Conservation (phyloP, 2,797 vertebrate species). For the Crenichthys baileyi region DNA sequence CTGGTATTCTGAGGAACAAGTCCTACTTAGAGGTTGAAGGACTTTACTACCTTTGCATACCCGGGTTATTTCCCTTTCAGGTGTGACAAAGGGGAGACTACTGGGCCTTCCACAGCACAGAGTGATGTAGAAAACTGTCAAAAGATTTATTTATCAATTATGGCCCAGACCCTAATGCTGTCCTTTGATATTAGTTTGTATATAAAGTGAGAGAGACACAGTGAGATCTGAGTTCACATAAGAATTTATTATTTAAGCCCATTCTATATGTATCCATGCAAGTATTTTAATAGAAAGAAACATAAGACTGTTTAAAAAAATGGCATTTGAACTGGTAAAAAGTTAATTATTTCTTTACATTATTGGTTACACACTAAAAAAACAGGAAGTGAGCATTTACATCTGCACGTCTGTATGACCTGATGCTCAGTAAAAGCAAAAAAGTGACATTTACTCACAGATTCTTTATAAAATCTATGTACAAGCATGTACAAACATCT, state of each 20-base stretch:
- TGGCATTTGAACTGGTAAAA: not conserved
- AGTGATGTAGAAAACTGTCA: not conserved
- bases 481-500: slow-evolving; percentile 26
- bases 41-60: not conserved
- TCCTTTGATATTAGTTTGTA: not conserved
- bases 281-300: not conserved
- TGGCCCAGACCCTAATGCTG: not conserved
- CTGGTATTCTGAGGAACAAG: not conserved
- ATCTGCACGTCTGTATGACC: not conserved
- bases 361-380: not conserved
- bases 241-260: not conserved
- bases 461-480: not conserved
- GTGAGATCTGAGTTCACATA: not conserved
- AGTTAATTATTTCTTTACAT: not conserved
- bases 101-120: too few relatives aligned
- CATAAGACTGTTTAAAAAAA: not conserved
- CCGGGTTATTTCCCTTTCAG: not conserved
- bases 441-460: not conserved
- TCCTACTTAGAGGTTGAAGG: not conserved
- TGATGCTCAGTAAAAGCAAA: not conserved
- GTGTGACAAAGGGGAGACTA: not conserved
- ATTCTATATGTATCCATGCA: not conserved
- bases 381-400: not conserved
- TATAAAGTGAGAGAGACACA: not conserved
- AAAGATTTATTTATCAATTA: not conserved